A percentile compares a stretch with the other conserved stretches of the same genome.
Conservation (phyloP, 2,113 vertebrate genomes). For the Chelonoidis abingdonii region DNA sequence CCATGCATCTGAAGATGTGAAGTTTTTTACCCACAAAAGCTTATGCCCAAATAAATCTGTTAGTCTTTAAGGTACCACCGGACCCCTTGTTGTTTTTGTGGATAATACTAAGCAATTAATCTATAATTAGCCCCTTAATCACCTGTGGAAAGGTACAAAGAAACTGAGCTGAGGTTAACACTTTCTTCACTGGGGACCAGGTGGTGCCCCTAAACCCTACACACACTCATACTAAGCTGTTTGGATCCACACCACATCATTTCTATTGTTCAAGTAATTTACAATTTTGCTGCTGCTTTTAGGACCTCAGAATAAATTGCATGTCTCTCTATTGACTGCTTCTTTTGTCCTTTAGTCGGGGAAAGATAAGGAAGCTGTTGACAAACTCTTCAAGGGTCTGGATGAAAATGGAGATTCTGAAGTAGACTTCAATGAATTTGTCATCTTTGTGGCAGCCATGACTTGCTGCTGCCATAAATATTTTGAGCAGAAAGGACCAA, state of each 20-base stretch:
- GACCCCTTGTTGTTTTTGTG: too few species aligned
- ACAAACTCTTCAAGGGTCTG: constrained; percentile 76
- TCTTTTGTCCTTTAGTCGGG: constrained; percentile 57
- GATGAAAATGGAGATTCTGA: constrained; percentile 75
- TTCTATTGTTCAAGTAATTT: rapidly evolving
- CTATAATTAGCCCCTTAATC: not conserved
- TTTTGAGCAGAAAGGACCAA: constrained; percentile 37
- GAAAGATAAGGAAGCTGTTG: constrained; percentile 61
- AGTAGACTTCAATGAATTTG: constrained; percentile 84
- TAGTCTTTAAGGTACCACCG: too few species aligned
- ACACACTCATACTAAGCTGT: rapidly evolving
- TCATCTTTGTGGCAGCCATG: constrained; percentile 73
- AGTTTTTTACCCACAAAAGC: too few species aligned
- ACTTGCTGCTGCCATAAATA: constrained; percentile 73
- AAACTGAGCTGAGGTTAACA: rapidly evolving
- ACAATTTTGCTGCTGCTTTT: rapidly evolving
- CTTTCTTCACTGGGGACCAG: not conserved
- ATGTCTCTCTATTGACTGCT: not conserved
- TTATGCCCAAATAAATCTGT: too few species aligned
- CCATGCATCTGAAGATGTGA: too few species aligned
- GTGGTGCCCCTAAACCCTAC: rapidly evolving
- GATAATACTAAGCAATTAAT: not conserved
- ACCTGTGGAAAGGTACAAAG: not conserved
- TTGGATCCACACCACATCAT: rapidly evolving
- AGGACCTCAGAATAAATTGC: not conserved